phyloP scores from a whole-genome alignment of 2,797 vertebrate species.

The Leptoclinus maculatus region DNA sequence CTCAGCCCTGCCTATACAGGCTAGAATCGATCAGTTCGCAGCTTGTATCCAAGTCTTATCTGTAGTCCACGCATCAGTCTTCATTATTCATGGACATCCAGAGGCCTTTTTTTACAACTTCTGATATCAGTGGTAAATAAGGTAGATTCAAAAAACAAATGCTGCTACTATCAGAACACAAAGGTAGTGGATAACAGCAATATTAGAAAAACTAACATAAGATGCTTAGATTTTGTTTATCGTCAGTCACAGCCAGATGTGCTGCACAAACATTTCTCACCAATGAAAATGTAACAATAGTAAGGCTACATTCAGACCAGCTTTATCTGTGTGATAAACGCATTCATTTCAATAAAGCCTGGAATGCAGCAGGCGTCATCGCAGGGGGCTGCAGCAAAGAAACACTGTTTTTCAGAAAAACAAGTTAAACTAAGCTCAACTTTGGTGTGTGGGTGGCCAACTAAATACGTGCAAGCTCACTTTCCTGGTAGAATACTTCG shows the following conservation, averaged over 20 bases:
- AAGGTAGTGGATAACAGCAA: neutral
- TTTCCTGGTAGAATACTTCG: neutral
- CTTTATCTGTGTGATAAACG: neutral
- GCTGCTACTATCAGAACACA: neutral
- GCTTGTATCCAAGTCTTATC: conserved; percentile 35
- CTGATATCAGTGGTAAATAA: conserved; percentile 23
- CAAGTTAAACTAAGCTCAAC: neutral
- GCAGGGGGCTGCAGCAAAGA: neutral
- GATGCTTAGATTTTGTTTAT: neutral
- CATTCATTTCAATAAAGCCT: neutral
- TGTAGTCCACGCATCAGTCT: conserved; percentile 13
- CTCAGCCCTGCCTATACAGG: conserved; percentile 40
- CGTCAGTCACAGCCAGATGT: neutral
- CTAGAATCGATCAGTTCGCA: conserved; percentile 38
- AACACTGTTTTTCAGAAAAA: neutral
- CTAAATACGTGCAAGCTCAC: neutral
- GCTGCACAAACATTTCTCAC: neutral
- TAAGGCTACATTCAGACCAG: neutral
- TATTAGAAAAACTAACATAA: neutral
- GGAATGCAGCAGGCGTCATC: neutral
- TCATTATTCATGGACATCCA: conserved; percentile 42
- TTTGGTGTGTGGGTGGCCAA: neutral
- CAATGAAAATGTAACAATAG: neutral
- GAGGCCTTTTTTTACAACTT: conserved; percentile 22
- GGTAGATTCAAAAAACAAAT: conserved; percentile 8